phyloP scores from a whole-genome alignment of 2,797 vertebrate species.

The Coluber constrictor region DNA sequence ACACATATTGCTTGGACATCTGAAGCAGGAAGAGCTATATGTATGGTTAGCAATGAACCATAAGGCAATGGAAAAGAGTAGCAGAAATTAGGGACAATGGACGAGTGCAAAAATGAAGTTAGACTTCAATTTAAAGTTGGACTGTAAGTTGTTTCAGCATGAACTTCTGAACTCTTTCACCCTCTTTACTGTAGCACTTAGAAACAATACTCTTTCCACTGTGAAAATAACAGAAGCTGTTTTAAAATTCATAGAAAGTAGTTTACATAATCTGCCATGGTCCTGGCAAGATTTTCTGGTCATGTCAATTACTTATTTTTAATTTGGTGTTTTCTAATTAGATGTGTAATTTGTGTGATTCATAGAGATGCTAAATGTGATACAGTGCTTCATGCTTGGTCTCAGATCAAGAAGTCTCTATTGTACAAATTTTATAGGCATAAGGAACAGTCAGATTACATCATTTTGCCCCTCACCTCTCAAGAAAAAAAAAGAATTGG shows the following conservation, averaged over 20 bases:
- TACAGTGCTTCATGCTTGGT: background rate
- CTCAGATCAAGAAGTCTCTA: background rate
- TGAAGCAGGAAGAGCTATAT: background rate
- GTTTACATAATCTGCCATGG: constrained; percentile 29
- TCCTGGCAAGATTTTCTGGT: constrained; percentile 31
- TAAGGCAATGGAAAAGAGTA: background rate
- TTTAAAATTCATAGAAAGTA: constrained; percentile 32
- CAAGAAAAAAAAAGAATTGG: background rate
- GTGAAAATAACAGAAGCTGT: constrained; percentile 19
- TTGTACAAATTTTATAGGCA: background rate
- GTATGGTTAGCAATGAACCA: background rate
- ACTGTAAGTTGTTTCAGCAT: background rate
- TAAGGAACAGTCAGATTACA: background rate
- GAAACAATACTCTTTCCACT: constrained; percentile 22
- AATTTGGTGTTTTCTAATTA: constrained; percentile 33
- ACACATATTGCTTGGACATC: background rate
- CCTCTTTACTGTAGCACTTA: constrained; percentile 5
- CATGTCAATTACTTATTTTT: constrained; percentile 26
- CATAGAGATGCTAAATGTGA: background rate
- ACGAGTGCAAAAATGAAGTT: background rate
- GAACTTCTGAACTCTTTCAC: constrained; percentile 9
- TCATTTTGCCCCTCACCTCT: background rate
- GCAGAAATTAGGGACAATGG: background rate
- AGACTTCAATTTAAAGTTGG: constrained; percentile 8
- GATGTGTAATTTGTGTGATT: background rate